Percentiles rank a stretch among this genome's conserved stretches.
Evolutionary conservation across 2,888 invertebrate genomes (phyloP).

Genomic region (Epinotia brunnichana): DNA sequence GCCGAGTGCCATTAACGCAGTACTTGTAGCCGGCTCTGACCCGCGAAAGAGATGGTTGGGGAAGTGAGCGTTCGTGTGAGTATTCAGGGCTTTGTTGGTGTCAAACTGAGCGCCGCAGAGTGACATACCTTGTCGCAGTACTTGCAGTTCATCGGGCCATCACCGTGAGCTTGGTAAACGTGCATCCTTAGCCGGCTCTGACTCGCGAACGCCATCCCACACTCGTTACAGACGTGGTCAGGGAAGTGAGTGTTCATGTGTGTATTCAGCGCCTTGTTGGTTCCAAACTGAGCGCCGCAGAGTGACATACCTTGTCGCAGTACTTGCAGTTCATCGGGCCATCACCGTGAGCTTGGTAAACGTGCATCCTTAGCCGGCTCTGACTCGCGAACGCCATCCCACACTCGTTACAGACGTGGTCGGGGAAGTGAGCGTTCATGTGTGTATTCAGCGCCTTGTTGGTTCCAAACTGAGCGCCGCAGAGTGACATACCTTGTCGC

Average conservation of each 20-base stretch:
- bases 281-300: conserved; percentile 1
- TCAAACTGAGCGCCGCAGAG: neutral
- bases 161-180: neutral
- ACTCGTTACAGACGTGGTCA: neutral
- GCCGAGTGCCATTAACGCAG: too few relatives aligned
- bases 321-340: neutral
- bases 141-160: neutral
- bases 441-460: conserved; percentile 1
- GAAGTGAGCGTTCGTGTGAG: conserved; percentile 19
- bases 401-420: conserved; percentile 1
- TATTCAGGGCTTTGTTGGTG: neutral
- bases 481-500: neutral
- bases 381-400: neutral
- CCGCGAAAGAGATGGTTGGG: neutral
- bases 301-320: neutral
- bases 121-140: neutral
- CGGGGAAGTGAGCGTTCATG: conserved; percentile 24
- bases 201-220: neutral
- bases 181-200: conserved; percentile 1
- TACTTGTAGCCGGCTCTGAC: conserved; percentile 1
- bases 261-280: neutral
- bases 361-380: neutral
- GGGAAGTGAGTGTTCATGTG: conserved; percentile 31
- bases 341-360: neutral
- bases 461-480: conserved; percentile 5